A percentile compares a stretch with the other conserved stretches of the same genome.
phyloP scores from a whole-genome alignment of 1,140 invertebrate genomes.

The Mycetomoellerius zeteki region DNA sequence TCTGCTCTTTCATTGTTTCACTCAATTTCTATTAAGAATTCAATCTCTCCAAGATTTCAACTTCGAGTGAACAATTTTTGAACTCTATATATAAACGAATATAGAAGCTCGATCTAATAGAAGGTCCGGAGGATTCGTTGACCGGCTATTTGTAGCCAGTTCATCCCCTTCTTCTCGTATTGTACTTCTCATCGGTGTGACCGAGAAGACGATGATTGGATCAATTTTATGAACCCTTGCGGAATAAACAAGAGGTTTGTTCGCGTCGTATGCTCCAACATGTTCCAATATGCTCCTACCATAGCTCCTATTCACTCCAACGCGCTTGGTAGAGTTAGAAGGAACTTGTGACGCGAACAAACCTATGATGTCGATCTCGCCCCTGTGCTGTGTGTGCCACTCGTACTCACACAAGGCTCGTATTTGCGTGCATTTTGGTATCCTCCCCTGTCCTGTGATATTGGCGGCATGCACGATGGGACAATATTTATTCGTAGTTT shows the following conservation, averaged over 20 bases:
- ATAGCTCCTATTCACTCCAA: too few relatives aligned
- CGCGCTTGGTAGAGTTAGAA: too few relatives aligned
- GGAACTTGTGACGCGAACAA: too few relatives aligned
- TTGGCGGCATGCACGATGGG: slow-evolving; percentile 26
- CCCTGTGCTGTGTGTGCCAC: neutral
- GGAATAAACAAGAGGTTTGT: slow-evolving; percentile 86
- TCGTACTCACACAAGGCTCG: slow-evolving; percentile 1
- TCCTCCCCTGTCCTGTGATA: slow-evolving; percentile 11
- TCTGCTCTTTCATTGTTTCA: neutral
- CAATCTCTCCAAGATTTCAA: neutral
- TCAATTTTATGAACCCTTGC: slow-evolving; percentile 86
- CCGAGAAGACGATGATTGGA: slow-evolving; percentile 85
- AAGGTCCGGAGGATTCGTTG: slow-evolving; percentile 50
- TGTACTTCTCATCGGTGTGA: slow-evolving; percentile 38
- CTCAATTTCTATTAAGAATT: slow-evolving; percentile 28
- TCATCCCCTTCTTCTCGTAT: slow-evolving; percentile 18
- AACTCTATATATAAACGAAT: slow-evolving; percentile 4
- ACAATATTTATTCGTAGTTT: slow-evolving; percentile 65
- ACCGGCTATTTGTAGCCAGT: slow-evolving; percentile 64
- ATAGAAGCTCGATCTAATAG: slow-evolving; percentile 25
- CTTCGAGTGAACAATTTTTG: slow-evolving; percentile 18
- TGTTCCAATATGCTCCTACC: too few relatives aligned
- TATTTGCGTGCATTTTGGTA: slow-evolving; percentile 23
- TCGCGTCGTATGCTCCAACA: too few relatives aligned
- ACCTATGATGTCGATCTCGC: slow-evolving; percentile 53